Base-by-base conservation (phyloP, 2,888 invertebrate species). In the Hoplodrina ambigua region DNA sequence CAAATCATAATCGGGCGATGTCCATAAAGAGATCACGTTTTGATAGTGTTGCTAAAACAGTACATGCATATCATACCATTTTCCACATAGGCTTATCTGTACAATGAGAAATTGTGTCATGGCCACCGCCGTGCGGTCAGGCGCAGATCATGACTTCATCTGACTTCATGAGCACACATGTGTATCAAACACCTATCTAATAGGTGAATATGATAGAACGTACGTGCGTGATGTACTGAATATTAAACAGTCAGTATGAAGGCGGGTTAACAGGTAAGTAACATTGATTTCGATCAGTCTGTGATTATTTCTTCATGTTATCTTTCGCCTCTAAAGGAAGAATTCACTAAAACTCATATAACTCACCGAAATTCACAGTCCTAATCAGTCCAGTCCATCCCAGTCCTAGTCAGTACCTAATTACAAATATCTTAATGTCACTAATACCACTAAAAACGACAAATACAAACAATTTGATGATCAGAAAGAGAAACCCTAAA, bases 41-140 rank as follows among this genome's bases (percentile, higher is more conserved):
- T 62, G 44, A 44, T 33, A 58, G 25, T 54, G 44, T 33, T 20
- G 33, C n/a, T 41, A 49, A 49, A 68, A 61, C 46, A 53, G 46
- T 53, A 59, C 8, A 25, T 20, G 41, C 11, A 44, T 71, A 50
- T 55, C 55, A 52, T 33, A 49, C 8, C n/a, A 67, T 72, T 64
- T 61, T 57, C 37, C 59, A 52, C 41, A 56, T 4, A 75, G 0
- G 59, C 60, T 53, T 76, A 76, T 76, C 76, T 57, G 44, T 53
- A 55, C 46, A 61, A 59, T 56, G 57, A 61, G 59, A 64, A 76
- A 72, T 64, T 11, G 63, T 72, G 72, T 61, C 76, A 77, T 58
- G 76, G 72, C 50, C 50, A 52, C 8, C 33, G 17, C 37, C 8
- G 55, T 63, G 61, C 49, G 49, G 59, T 59, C 59, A 69, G 70